Percentiles rank a stretch among this genome's conserved stretches.
phyloP scores from a whole-genome alignment of 2,113 vertebrate genomes.

The Pantherophis guttatus region DNA sequence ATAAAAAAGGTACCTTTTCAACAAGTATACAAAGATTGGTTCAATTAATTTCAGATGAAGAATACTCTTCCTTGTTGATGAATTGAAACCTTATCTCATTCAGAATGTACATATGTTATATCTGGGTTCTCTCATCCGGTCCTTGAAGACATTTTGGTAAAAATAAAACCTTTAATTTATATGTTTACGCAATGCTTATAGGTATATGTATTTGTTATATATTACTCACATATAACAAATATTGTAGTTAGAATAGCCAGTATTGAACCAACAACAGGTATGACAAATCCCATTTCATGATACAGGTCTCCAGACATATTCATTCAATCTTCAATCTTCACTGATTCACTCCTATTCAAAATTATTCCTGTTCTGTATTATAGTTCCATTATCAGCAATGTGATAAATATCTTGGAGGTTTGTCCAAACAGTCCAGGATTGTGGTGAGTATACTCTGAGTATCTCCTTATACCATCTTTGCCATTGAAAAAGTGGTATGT shows the following conservation, averaged over 20 bases:
- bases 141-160: conserved; percentile 67
- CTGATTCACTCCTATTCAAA: conserved; percentile 42
- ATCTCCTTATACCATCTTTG: conserved; percentile 33
- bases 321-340: conserved; percentile 9
- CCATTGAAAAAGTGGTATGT: conserved; percentile 12
- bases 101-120: conserved; percentile 66
- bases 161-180: conserved; percentile 72
- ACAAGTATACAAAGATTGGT: conserved; percentile 69
- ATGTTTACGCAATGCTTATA: conserved; percentile 59
- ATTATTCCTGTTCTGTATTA: conserved; percentile 41
- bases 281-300: background rate
- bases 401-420: conserved; percentile 28
- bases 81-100: conserved; percentile 65
- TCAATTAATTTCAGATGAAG: conserved; percentile 60
- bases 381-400: conserved; percentile 42
- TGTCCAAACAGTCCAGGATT: conserved; percentile 22
- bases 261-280: conserved; percentile 1
- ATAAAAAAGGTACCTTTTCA: conserved; percentile 72
- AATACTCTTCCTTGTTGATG: conserved; percentile 68
- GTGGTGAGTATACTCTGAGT: conserved; percentile 38
- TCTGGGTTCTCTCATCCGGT: conserved; percentile 60
- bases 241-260: conserved; percentile 50
- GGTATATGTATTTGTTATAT: conserved; percentile 63
- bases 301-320: conserved; percentile 27
- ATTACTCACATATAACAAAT: conserved; percentile 39